Evolutionary conservation across 2,113 vertebrate genomes (phyloP).

Genomic region (Nothocercus julius): DNA sequence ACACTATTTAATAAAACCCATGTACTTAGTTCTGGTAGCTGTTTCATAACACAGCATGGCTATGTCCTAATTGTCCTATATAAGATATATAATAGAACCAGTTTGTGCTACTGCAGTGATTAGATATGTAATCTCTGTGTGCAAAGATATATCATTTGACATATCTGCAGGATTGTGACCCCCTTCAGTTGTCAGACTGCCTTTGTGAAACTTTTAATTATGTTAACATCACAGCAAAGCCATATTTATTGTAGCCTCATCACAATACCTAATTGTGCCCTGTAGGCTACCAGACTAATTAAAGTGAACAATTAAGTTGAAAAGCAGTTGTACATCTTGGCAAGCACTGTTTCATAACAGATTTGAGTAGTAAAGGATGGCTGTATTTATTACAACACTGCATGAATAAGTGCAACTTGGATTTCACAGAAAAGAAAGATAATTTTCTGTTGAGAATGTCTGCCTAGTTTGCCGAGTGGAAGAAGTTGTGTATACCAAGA

Average conservation of each 20-base stretch:
- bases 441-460: slow-evolving; percentile 16
- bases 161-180: slow-evolving; percentile 21
- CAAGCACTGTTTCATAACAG: background rate
- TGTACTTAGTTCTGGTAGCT: background rate
- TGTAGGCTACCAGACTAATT: slow-evolving; percentile 13
- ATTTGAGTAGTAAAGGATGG: background rate
- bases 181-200: background rate
- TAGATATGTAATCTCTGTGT: background rate
- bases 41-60: background rate
- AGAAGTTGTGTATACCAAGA: background rate
- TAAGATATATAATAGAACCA: slow-evolving; percentile 16
- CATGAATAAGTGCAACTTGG: background rate
- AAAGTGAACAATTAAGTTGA: background rate
- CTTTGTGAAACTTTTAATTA: slow-evolving; percentile 5
- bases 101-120: background rate
- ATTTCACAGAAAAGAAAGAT: background rate
- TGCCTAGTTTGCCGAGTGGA: background rate
- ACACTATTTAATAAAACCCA: background rate
- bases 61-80: slow-evolving; percentile 18
- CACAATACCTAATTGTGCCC: background rate
- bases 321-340: slow-evolving; percentile 1
- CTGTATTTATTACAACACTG: background rate
- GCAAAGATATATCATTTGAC: slow-evolving; percentile 1
- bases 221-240: slow-evolving; percentile 30
- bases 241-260: slow-evolving; percentile 20